These are phyloP conservation scores for Sinosuthora webbiana DNA, from an alignment of 2,113 vertebrate genomes.

Conservation along the genomic window DNA sequence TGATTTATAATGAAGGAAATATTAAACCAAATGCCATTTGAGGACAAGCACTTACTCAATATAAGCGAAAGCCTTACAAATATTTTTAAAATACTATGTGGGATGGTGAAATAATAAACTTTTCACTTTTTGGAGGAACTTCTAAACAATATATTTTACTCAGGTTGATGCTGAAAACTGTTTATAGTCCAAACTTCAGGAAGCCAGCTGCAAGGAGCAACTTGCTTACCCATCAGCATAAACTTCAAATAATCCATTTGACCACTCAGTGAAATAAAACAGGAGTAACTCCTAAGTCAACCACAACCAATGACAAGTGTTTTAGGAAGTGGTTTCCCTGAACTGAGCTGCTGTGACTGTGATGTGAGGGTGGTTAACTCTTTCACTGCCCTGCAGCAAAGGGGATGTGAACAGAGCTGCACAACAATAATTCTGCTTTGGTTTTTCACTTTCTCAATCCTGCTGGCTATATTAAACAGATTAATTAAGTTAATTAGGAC, in stretches of 20 bases:
- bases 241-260: background rate
- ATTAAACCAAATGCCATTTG: background rate
- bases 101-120: background rate
- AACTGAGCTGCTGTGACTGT: background rate
- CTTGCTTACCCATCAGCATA: background rate
- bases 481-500: background rate
- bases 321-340: background rate
- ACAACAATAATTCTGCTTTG: fast-evolving
- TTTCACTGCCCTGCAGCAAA: background rate
- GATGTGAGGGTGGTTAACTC: background rate
- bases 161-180: background rate
- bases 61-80: background rate
- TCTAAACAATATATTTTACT: background rate
- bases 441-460: background rate
- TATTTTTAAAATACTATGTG: background rate
- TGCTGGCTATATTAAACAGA: background rate
- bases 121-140: background rate
- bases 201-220: background rate
- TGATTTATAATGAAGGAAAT: background rate
- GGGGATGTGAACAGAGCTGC: fast-evolving
- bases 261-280: background rate
- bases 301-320: background rate
- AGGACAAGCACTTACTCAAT: background rate
- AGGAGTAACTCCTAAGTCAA: background rate
- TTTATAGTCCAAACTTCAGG: background rate